Evolutionary conservation across 2,888 invertebrate genomes (phyloP).

Genomic region (Poecilus cupreus): DNA sequence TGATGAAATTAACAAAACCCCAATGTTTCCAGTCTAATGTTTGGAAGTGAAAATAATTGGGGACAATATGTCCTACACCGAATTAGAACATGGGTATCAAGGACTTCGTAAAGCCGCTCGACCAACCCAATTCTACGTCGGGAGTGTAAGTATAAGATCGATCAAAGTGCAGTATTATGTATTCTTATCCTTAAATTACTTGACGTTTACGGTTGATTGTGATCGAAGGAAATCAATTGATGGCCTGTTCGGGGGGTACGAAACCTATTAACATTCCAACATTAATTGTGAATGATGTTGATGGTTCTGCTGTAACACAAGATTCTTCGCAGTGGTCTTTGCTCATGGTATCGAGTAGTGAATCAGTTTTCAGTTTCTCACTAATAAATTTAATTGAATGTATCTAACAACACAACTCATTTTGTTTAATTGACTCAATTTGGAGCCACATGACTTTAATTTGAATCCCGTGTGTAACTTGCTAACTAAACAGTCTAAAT

Average conservation of each 20-base stretch:
- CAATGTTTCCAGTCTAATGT: slow-evolving; percentile 47
- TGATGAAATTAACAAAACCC: background rate
- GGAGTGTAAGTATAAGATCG: slow-evolving; percentile 74
- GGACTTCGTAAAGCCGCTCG: slow-evolving; percentile 83
- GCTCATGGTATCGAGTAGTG: slow-evolving; percentile 56
- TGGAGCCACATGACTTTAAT: slow-evolving; percentile 44
- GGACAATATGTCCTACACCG: slow-evolving; percentile 88
- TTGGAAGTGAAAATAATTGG: background rate
- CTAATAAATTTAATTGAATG: slow-evolving; percentile 32
- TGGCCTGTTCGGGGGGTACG: slow-evolving; percentile 32
- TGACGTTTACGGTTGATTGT: slow-evolving; percentile 33
- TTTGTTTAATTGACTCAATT: slow-evolving; percentile 18
- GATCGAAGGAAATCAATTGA: slow-evolving; percentile 44
- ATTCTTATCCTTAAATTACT: slow-evolving; percentile 29
- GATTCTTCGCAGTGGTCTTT: slow-evolving; percentile 65
- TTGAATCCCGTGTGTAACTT: slow-evolving; percentile 8
- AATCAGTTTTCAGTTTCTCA: slow-evolving; percentile 4
- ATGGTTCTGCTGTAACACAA: slow-evolving; percentile 64
- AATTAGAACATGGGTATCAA: slow-evolving; percentile 94
- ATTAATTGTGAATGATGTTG: slow-evolving; percentile 50
- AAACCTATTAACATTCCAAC: slow-evolving; percentile 49
- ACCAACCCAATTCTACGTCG: slow-evolving; percentile 83
- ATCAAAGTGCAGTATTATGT: slow-evolving; percentile 21
- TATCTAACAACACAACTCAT: slow-evolving; percentile 29
- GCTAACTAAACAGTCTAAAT: background rate